These are phyloP conservation scores for Epizoanthus ramosus DNA, from an alignment of 92 coral and sea anemone genomes.

Conservation along the genomic window DNA sequence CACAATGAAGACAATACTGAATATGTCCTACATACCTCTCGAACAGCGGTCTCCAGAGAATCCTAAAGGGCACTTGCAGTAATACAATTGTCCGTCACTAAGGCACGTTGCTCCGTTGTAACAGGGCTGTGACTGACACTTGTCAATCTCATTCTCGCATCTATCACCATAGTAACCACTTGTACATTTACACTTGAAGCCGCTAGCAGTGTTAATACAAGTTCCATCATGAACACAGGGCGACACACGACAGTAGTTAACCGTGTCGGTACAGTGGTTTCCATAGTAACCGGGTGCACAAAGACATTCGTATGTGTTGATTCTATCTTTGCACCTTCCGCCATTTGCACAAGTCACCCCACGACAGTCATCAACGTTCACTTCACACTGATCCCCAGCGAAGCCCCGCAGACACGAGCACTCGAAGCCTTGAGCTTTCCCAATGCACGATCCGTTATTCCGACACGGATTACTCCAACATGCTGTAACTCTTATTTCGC, in stretches of 20 bases:
- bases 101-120: constrained; percentile 72
- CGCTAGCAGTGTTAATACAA: constrained; percentile 63
- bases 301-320: constrained; percentile 53
- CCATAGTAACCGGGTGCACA: constrained; percentile 78
- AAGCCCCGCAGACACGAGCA: constrained; percentile 56
- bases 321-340: constrained; percentile 60
- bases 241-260: constrained; percentile 70
- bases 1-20: background rate
- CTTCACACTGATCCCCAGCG: constrained; percentile 52
- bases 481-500: constrained; percentile 43
- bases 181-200: constrained; percentile 57
- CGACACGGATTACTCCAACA: constrained; percentile 25
- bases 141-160: constrained; percentile 74
- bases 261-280: constrained; percentile 56
- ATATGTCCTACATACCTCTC: constrained; percentile 42
- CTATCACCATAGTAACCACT: constrained; percentile 59
- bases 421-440: constrained; percentile 45
- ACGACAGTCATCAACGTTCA: constrained; percentile 43
- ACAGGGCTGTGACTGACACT: constrained; percentile 79
- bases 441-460: constrained; percentile 57
- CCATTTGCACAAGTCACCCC: constrained; percentile 61
- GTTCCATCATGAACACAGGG: constrained; percentile 74
- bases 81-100: constrained; percentile 56
- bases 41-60: constrained; percentile 66
- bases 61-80: constrained; percentile 74